Evolutionary conservation across 37 sponge, comb jelly and placozoan genomes (phyloP).

Genomic region (Agelas oroides): DNA sequence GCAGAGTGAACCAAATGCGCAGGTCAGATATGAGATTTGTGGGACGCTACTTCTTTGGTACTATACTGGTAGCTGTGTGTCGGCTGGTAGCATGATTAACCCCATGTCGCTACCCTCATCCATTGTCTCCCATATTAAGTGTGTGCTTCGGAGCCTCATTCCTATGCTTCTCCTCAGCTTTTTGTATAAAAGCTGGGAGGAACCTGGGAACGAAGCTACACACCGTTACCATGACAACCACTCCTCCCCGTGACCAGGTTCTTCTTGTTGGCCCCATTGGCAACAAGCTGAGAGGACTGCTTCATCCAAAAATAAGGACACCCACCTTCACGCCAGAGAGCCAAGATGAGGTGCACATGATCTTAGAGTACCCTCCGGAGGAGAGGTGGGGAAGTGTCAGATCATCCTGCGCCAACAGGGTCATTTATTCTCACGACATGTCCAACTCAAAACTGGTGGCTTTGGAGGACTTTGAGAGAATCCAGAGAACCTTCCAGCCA

Average conservation of each 20-base stretch:
- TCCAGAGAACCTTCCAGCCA: constrained; percentile 31
- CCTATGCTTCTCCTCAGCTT: no score
- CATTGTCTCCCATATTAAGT: no score
- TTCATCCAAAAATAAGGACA: constrained; percentile 42
- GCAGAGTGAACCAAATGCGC: constrained; percentile 1
- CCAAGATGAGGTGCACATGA: constrained; percentile 91
- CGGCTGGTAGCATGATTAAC: no score
- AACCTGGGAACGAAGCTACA: no score
- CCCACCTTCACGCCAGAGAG: constrained; percentile 11
- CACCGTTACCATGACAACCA: no score
- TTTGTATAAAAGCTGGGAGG: no score
- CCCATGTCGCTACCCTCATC: no score
- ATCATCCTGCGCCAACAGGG: constrained; percentile 87
- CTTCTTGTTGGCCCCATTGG: constrained; percentile 85
- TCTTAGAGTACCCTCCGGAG: constrained; percentile 84
- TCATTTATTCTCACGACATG: constrained; percentile 91
- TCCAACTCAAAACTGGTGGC: constrained; percentile 82
- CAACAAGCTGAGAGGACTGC: constrained; percentile 43
- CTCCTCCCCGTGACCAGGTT: constrained; percentile 24
- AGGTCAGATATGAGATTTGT: constrained; percentile 7
- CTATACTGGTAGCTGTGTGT: no score
- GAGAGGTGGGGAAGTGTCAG: constrained; percentile 70
- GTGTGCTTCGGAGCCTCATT: no score
- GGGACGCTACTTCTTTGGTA: no score
- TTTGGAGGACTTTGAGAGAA: constrained; percentile 52